Base-by-base conservation (phyloP, 1,140 invertebrate species). In the Tachypleus tridentatus region DNA sequence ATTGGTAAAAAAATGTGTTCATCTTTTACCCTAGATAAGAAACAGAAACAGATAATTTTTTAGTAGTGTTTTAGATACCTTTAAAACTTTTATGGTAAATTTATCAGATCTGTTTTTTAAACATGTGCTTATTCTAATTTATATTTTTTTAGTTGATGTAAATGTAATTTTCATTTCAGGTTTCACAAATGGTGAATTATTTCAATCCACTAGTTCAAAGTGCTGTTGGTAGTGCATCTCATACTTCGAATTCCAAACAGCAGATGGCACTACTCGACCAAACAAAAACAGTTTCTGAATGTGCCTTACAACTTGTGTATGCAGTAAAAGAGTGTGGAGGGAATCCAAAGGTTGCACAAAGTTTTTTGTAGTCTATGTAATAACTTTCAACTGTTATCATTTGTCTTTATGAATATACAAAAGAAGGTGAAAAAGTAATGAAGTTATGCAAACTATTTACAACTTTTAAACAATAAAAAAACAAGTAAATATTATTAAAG, bases 271-370 rank as follows among this genome's bases (percentile, higher is more conserved):
- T 97, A 29, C 78, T 99, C 11, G 91, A 97, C 74, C 92, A 97
- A 76, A 87, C 90, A 0, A 94, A 97, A 76, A 97, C 95, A 0
- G 91, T 98, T 11, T 83, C 89, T 0, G 96, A 99, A 79, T 89
- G 90, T 8, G 84, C 88, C 8, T 77, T 92, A 7, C 91, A 95
- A 73, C 78, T 97, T 53, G 80, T 97, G 57, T 87, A 87, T 69
- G 84, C 88, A 1, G 85, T 88, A 4, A 95, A 94, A 75, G 91
- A 97, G 73, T 84, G 86, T 5, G 93, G 87, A 3, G 93, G 93
- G n/a, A 97, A 97, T 83, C 87, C 91, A 0, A 87, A 88, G 72
- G 85, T 84, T 84, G 72, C 70, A n/a, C n/a, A n/a, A 68, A 62
- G 5, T 66, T 29, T 29, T 29, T 29, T 29, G 29, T 29, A 29